Base-by-base conservation (phyloP, 53 echinoderm and acorn worm species). In the Holothuria scabra region DNA sequence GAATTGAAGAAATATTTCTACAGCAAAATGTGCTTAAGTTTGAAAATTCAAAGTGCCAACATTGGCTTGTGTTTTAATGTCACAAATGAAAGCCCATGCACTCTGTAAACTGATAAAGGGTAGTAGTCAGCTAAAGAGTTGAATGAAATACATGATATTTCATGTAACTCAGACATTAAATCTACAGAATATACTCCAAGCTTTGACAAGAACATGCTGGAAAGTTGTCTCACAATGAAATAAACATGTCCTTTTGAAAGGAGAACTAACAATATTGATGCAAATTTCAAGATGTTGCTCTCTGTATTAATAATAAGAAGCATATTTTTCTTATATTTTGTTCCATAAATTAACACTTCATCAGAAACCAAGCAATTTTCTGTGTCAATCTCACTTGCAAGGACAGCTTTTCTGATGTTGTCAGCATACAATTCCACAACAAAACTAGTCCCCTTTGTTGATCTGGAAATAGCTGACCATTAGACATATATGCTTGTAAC, bases 401-500 rank as follows among this genome's bases (percentile, higher is more conserved):
- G 12, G n/a, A 69, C 38, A 35, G 41, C 69, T 14, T 69, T 35
- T 21, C 20, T 19, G 19, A 41, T 44, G 12, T 20, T 70, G 13
- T 21, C 25, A 10, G 41, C 21, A 70, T 70, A 70, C 6, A 41
- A 10, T 7, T 41, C 44, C 24, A 22, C 9, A 21, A 34, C 11
- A 41, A 70, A 70, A 23, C 1, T 5, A 32, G 33, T 70, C 20
- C 71, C 46, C 5, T 44, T 41, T 37, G n/a, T 41, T 71, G 19
- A 34, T 71, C 24, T 44, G 86, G 59, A 30, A 85, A 85, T 35
- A 78, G 28, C 37, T 60, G 60, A 14, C 86, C 86, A 60, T 61
- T 30, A 62, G 24, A 60, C 25, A 25, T 20, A 78, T 75, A 85
- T 76, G 76, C 86, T 62, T 85, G 86, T 25, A 85, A 38, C 18